These are phyloP conservation scores for Pristionchus maxplancki DNA, from an alignment of 2,888 invertebrate genomes.

Conservation along the genomic window DNA sequence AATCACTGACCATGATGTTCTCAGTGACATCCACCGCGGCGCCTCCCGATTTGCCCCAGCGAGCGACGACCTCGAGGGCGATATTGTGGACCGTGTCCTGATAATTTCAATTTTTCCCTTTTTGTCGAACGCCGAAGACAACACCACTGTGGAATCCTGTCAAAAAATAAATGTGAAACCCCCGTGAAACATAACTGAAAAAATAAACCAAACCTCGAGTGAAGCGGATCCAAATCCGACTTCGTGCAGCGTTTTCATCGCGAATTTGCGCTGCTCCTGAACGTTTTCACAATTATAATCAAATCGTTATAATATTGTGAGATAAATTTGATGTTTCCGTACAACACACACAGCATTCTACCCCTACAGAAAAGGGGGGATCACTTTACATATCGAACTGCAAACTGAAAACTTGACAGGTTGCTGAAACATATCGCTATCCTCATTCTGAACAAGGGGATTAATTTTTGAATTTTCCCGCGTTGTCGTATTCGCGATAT, in stretches of 20 bases:
- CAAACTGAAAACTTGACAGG: too few relatives aligned
- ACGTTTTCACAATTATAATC: too few relatives aligned
- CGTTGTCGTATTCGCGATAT: too few relatives aligned
- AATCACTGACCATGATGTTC: slow-evolving; percentile 27
- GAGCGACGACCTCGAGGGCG: background rate
- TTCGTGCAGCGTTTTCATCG: background rate
- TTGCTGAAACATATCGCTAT: too few relatives aligned
- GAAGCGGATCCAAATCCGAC: slow-evolving; percentile 14
- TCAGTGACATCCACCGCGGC: background rate
- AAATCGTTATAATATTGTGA: background rate
- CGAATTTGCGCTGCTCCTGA: slow-evolving; percentile 37
- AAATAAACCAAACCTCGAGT: background rate
- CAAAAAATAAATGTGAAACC: background rate
- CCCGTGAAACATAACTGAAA: background rate
- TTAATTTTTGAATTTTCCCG: too few relatives aligned
- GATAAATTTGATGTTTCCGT: background rate
- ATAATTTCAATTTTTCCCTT: too few relatives aligned
- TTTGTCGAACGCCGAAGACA: too few relatives aligned
- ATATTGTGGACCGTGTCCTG: background rate
- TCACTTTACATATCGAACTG: too few relatives aligned
- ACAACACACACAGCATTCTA: too few relatives aligned
- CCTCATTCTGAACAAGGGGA: too few relatives aligned
- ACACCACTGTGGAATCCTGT: background rate
- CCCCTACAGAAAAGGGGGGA: too few relatives aligned
- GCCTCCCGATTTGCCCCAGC: background rate